phyloP scores from a whole-genome alignment of 2,113 vertebrate genomes.

The Cyphomyrus discorhynchus region DNA sequence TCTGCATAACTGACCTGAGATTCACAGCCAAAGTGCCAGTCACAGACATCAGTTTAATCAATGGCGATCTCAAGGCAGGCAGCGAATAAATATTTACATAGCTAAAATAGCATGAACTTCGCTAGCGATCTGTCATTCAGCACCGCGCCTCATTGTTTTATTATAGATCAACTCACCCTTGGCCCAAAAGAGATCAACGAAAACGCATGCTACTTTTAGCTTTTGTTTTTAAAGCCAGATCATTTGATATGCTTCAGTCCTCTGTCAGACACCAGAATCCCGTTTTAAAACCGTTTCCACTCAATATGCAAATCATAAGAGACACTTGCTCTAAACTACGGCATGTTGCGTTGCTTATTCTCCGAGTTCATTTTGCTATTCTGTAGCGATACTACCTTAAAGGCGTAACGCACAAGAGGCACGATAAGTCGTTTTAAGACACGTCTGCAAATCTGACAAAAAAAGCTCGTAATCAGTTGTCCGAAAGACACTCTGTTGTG shows the following conservation, averaged over 20 bases:
- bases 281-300: not conserved
- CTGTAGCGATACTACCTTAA: not conserved
- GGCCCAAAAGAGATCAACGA: not conserved
- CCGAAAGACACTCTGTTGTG: not conserved
- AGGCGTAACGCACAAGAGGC: not conserved
- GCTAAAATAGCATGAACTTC: not conserved
- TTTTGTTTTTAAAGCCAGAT: not conserved
- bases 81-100: not conserved
- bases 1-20: not conserved
- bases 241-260: not conserved
- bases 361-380: not conserved
- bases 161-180: not conserved
- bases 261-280: not conserved
- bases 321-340: not conserved
- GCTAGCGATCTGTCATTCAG: not conserved
- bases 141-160: not conserved
- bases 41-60: not conserved
- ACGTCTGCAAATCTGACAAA: not conserved
- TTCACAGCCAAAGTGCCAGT: not conserved
- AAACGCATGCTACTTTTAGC: not conserved
- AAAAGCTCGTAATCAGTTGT: not conserved
- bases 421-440: not conserved
- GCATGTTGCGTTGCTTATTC: not conserved
- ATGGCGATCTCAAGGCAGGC: not conserved
- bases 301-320: not conserved